Conservation (phyloP, 2,888 invertebrate genomes). For the Pyrochroa serraticornis region DNA sequence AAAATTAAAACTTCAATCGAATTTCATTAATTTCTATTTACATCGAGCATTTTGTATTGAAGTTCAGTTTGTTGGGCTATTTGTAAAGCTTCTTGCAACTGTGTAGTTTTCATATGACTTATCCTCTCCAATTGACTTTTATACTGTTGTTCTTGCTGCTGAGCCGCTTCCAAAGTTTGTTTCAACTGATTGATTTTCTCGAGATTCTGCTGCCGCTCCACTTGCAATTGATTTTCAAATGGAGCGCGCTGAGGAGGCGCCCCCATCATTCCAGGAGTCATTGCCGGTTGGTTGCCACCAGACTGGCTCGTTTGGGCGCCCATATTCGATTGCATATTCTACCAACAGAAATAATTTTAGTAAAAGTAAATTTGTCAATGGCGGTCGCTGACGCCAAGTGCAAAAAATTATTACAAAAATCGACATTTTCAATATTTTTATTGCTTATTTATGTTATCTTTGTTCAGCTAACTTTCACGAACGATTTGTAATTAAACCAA, state of each 20-base stretch:
- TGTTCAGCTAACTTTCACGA: too few species aligned
- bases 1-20: slow-evolving; percentile 4
- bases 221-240: slow-evolving; percentile 67
- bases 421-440: too few species aligned
- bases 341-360: background rate
- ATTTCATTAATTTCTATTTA: slow-evolving; percentile 49
- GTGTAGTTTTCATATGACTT: slow-evolving; percentile 65
- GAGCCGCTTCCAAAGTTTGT: slow-evolving; percentile 80
- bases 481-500: too few species aligned
- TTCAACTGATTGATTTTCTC: slow-evolving; percentile 78
- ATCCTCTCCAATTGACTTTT: slow-evolving; percentile 78
- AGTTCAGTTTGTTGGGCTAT: slow-evolving; percentile 81
- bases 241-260: slow-evolving; percentile 45
- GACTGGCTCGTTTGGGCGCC: slow-evolving; percentile 30
- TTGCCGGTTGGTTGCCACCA: slow-evolving; percentile 31
- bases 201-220: slow-evolving; percentile 78
- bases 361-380: background rate
- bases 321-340: slow-evolving; percentile 38
- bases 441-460: too few species aligned
- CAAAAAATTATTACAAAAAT: too few species aligned
- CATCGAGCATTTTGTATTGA: slow-evolving; percentile 78
- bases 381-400: too few species aligned
- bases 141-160: slow-evolving; percentile 79
- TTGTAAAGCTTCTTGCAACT: slow-evolving; percentile 70
- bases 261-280: slow-evolving; percentile 47